A percentile compares a stretch with the other conserved stretches of the same genome.
Evolutionary conservation across 23 tunicate genomes (phyloP).

Genomic region (Halocynthia aurantium): DNA sequence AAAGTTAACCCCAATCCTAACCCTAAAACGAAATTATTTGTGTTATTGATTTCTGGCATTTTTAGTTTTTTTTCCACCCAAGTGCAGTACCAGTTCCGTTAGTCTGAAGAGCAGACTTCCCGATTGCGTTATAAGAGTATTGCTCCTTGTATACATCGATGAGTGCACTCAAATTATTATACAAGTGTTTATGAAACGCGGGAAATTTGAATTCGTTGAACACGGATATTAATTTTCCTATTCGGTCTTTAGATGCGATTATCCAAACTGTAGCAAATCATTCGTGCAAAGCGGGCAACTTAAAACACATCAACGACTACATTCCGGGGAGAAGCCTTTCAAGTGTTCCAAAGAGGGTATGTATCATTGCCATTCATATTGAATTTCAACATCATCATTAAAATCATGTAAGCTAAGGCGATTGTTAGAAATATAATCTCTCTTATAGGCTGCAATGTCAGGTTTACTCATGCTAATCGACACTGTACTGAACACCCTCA

Average conservation of each 20-base stretch:
- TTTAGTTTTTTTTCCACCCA: too few relatives aligned
- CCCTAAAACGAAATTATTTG: too few relatives aligned
- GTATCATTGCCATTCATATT: not conserved
- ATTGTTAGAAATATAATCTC: not conserved
- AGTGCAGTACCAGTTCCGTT: not conserved
- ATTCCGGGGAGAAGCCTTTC: constrained; percentile 90
- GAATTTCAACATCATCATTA: not conserved
- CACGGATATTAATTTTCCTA: not conserved
- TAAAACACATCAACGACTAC: constrained; percentile 83
- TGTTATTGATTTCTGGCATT: too few relatives aligned
- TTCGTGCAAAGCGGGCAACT: constrained; percentile 90
- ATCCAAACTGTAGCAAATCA: constrained; percentile 80
- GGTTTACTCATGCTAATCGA: constrained; percentile 88
- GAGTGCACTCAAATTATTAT: not conserved
- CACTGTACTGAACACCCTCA: constrained; percentile 78
- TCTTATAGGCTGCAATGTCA: constrained; percentile 56
- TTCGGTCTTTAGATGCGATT: constrained; percentile 60
- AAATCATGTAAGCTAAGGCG: not conserved
- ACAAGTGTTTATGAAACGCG: not conserved
- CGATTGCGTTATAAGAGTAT: not conserved
- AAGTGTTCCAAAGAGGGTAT: constrained; percentile 70
- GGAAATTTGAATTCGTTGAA: not conserved
- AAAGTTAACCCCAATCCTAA: too few relatives aligned
- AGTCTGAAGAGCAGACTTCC: not conserved
- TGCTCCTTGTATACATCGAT: not conserved